Base-by-base conservation (phyloP, 2,797 vertebrate species). In the Mormyrops attenuatus region DNA sequence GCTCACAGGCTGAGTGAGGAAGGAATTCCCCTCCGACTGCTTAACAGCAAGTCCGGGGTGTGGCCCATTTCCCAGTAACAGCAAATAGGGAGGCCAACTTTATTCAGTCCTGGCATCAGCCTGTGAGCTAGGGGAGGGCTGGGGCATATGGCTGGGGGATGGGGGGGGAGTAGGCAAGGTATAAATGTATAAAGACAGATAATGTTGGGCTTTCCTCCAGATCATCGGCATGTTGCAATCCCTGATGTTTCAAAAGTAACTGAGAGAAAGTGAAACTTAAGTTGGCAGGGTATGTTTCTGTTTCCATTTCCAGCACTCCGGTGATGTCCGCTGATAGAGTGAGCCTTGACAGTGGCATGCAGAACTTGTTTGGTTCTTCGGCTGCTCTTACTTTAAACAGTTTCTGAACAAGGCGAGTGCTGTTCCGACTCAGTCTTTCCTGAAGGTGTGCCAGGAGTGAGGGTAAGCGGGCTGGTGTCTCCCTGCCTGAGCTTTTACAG, bases 371-470 rank as follows among this genome's bases (percentile, higher is more conserved):
- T 90, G 88, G 44, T 90, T 85, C 89, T 55, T 88, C 55, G 50
- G 88, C 91, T 90, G 90, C 90, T 91, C 90, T 93, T 92, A 91
- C 89, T 93, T 92, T 91, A 90, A 90, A 89, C 90, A 92, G 88
- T 91, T 91, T 91, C 90, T 89, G 86, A 90, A 92, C 90, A 89
- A 20, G 55, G 87, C 44, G 52, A 26, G 88, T 53, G 87, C 90
- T 52, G 85, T 30, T 91, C 87, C 77, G 87, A 92, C 90, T 94
- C 93, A 94, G 88, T 93, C 89, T 94, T 94, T 93, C 93, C 93
- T 92, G 90, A 92, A 57, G 13, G 22, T 63, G 52, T 92, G 92
- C 93, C 93, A 94, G 91, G 44, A 11, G 63, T 34, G 30, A 86
- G 63, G 88, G 84, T 57, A 88, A 49, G 44, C 63, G n/a, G 77